phyloP scores from a whole-genome alignment of 2,888 invertebrate genomes.

The Protodeltote pygarga region DNA sequence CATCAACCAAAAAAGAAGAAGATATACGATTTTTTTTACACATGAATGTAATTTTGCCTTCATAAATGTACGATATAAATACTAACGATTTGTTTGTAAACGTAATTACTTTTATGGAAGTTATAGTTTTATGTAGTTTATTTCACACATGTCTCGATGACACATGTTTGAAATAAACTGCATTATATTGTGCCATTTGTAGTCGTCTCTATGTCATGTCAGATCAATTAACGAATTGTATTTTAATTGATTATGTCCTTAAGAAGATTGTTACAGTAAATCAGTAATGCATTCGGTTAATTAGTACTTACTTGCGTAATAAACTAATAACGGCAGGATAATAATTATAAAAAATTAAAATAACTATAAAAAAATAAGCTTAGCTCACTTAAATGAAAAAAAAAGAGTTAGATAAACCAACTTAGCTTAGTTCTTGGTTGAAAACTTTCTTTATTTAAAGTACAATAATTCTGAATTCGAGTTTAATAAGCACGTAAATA shows the following conservation, averaged over 20 bases:
- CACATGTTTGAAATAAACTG: constrained; percentile 7
- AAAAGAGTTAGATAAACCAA: too few relatives aligned
- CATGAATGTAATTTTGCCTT: too few relatives aligned
- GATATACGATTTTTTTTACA: too few relatives aligned
- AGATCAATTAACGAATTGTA: constrained; percentile 25
- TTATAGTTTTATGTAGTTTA: constrained; percentile 20
- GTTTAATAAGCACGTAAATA: too few relatives aligned
- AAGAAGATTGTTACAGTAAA: constrained; percentile 11
- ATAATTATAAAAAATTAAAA: too few relatives aligned
- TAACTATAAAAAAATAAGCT: too few relatives aligned
- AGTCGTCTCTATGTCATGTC: constrained; percentile 7
- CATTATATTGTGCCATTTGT: constrained; percentile 31
- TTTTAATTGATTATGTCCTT: constrained; percentile 29
- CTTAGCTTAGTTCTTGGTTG: too few relatives aligned
- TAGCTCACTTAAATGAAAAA: too few relatives aligned
- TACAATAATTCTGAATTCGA: too few relatives aligned
- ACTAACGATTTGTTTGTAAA: constrained; percentile 27
- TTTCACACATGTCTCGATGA: too few relatives aligned
- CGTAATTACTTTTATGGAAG: constrained; percentile 23
- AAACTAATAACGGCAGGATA: neutral
- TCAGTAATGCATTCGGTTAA: neutral
- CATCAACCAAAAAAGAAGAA: too few relatives aligned
- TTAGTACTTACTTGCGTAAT: neutral
- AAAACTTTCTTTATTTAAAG: too few relatives aligned
- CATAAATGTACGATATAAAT: constrained; percentile 16